Percentiles rank a stretch among this genome's conserved stretches.
Conservation (phyloP, 1,140 invertebrate genomes). For the Holcopasites calliopsidis region DNA sequence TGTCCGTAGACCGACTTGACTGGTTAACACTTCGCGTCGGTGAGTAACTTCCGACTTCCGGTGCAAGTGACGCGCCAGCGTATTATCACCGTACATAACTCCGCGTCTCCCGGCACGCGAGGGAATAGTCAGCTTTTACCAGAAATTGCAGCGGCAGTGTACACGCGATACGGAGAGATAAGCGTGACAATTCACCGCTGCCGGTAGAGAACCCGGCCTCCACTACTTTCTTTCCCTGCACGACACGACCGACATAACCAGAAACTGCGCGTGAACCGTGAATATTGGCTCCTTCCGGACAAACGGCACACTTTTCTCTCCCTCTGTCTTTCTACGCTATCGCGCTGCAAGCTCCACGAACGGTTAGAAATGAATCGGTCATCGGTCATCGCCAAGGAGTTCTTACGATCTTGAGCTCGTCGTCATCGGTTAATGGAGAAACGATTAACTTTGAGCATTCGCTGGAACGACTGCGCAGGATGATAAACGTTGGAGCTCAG, state of each 20-base stretch:
- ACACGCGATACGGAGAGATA: conserved; percentile 32
- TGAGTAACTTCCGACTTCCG: conserved; percentile 41
- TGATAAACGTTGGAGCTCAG: not conserved
- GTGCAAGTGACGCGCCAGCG: conserved; percentile 31
- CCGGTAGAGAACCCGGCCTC: not conserved
- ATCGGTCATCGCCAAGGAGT: too few species aligned
- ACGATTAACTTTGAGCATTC: not conserved
- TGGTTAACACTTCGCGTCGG: not conserved
- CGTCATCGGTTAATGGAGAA: too few species aligned
- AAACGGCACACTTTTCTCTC: conserved; percentile 9
- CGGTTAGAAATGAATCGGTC: too few species aligned
- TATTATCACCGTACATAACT: conserved; percentile 50
- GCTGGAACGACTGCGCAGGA: too few species aligned
- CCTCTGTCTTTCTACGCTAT: not conserved
- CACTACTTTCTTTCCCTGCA: not conserved
- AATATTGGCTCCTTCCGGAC: conserved; percentile 13
- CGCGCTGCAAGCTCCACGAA: not conserved
- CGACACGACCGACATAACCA: conserved; percentile 28
- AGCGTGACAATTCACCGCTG: conserved; percentile 45
- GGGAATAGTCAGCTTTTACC: conserved; percentile 34
- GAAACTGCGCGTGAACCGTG: conserved; percentile 39
- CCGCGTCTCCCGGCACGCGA: conserved; percentile 10
- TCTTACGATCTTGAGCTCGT: too few species aligned
- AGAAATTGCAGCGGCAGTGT: conserved; percentile 38
- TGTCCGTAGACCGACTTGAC: not conserved